phyloP scores from a whole-genome alignment of 2,797 vertebrate genomes.

The Liparis tanakae region DNA sequence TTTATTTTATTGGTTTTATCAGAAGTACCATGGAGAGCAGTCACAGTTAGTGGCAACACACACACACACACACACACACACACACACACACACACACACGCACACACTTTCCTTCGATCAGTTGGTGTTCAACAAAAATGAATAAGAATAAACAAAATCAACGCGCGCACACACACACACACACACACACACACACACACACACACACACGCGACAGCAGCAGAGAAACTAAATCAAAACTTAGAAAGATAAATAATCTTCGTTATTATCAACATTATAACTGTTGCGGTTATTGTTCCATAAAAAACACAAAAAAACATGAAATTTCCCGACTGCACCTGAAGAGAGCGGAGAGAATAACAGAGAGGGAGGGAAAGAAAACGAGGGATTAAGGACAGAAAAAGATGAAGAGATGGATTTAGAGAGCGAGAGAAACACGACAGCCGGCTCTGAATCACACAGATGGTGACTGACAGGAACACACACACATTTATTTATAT shows the following conservation, averaged over 20 bases:
- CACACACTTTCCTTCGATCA: conserved; percentile 82
- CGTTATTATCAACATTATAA: conserved; percentile 58
- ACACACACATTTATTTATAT: too few species aligned
- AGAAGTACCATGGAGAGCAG: conserved; percentile 89
- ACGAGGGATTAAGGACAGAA: conserved; percentile 15
- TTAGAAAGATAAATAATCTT: conserved; percentile 32
- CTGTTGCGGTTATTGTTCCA: conserved; percentile 54
- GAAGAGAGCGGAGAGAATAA: conserved; percentile 7
- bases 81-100: too few species aligned
- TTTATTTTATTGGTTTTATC: conserved; percentile 94
- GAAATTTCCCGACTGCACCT: conserved; percentile 49
- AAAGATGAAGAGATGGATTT: conserved; percentile 40
- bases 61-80: conserved; percentile 38
- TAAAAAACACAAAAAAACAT: conserved; percentile 54
- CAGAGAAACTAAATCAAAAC: conserved; percentile 23
- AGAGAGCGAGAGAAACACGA: conserved; percentile 55
- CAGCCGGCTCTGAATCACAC: conserved; percentile 42
- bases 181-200: conserved; percentile 29
- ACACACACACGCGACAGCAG: conserved; percentile 24
- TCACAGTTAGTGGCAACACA: conserved; percentile 91
- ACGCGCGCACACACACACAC: conserved; percentile 38
- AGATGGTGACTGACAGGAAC: conserved; percentile 37
- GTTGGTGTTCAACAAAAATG: conserved; percentile 87
- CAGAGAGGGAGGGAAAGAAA: not conserved
- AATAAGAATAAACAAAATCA: conserved; percentile 39